Percentiles rank a stretch among this genome's conserved stretches.
Conservation (phyloP, 2,797 vertebrate species). For the Natrix natrix region DNA sequence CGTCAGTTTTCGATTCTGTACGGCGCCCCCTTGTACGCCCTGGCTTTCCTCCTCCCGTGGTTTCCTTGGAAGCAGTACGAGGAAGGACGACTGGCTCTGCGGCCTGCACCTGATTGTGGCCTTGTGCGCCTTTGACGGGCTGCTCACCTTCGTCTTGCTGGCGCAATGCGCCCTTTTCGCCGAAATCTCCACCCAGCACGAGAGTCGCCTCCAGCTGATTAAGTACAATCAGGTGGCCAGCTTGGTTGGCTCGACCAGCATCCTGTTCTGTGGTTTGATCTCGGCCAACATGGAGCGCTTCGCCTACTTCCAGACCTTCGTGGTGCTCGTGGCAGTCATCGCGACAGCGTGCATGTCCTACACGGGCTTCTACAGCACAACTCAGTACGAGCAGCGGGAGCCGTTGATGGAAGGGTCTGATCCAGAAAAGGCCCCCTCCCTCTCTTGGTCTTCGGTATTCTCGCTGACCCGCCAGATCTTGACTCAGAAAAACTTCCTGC, state of each 20-base stretch:
- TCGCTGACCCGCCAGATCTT: constrained; percentile 82
- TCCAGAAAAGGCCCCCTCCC: constrained; percentile 31
- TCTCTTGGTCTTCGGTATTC: constrained; percentile 72
- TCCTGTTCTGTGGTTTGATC: constrained; percentile 85
- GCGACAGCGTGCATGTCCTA: constrained; percentile 83
- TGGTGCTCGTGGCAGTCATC: constrained; percentile 71
- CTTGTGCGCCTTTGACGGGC: constrained; percentile 81
- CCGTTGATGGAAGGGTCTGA: neutral
- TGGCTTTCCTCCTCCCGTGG: constrained; percentile 89
- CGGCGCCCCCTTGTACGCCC: constrained; percentile 79
- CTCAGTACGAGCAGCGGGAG: constrained; percentile 69
- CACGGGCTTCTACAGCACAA: constrained; percentile 76
- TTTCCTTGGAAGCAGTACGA: constrained; percentile 86
- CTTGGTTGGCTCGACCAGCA: constrained; percentile 79
- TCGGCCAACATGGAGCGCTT: constrained; percentile 87
- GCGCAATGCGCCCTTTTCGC: constrained; percentile 85
- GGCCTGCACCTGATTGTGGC: constrained; percentile 81
- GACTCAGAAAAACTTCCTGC: constrained; percentile 79
- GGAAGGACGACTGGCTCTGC: constrained; percentile 84
- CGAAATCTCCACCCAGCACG: constrained; percentile 79
- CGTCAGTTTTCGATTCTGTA: constrained; percentile 79
- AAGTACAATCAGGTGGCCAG: constrained; percentile 85
- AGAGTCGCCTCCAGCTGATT: constrained; percentile 78
- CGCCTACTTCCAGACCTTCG: constrained; percentile 75
- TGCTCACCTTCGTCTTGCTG: constrained; percentile 84